phyloP scores from a whole-genome alignment of 2,888 invertebrate species.

The Cataglyphis albicans region DNA sequence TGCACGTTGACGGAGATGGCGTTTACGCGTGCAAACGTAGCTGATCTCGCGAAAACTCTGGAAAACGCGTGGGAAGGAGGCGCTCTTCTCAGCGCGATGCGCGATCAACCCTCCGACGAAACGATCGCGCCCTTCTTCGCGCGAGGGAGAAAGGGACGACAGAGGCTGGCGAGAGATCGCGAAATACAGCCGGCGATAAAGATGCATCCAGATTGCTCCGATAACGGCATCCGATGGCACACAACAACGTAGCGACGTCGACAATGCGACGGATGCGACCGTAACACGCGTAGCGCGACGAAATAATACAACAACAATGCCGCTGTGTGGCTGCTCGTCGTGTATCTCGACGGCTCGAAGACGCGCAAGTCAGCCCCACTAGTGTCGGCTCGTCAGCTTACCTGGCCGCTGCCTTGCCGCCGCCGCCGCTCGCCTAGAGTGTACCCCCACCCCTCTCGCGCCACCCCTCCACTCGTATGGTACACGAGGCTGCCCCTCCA shows the following conservation, averaged over 20 bases:
- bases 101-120: conserved; percentile 29
- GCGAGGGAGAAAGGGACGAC: neutral
- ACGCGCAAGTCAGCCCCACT: conserved; percentile 84
- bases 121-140: conserved; percentile 14
- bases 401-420: conserved; percentile 81
- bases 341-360: conserved; percentile 77
- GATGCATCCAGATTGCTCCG: conserved; percentile 44
- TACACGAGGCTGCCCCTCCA: conserved; percentile 82
- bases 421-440: conserved; percentile 80
- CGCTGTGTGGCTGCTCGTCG: conserved; percentile 51
- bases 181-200: neutral
- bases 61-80: conserved; percentile 7
- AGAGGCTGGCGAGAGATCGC: neutral
- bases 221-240: neutral
- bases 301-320: conserved; percentile 57
- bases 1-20: conserved; percentile 55
- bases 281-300: conserved; percentile 69
- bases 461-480: conserved; percentile 81
- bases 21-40: neutral
- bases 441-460: conserved; percentile 80
- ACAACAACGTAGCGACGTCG: conserved; percentile 20
- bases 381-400: conserved; percentile 82
- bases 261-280: conserved; percentile 61
- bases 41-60: neutral
- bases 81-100: conserved; percentile 13